These are phyloP conservation scores for Ceratina japonica DNA, from an alignment of 1,140 invertebrate genomes.

Conservation along the genomic window DNA sequence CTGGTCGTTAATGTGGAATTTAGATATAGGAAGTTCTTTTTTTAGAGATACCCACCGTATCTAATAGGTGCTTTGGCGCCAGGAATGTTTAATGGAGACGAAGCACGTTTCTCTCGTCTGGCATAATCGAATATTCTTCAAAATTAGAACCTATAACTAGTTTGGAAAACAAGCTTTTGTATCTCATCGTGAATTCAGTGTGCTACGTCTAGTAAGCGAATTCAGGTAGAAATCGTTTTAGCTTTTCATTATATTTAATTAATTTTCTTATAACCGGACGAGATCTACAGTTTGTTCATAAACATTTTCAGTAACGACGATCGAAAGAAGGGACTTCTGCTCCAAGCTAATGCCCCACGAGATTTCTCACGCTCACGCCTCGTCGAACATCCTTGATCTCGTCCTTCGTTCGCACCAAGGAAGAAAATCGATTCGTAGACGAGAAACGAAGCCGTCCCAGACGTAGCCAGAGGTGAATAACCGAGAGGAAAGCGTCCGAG, in stretches of 20 bases:
- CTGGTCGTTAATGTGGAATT: background rate
- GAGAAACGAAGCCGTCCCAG: constrained; percentile 12
- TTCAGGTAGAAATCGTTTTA: too few relatives aligned
- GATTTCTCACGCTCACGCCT: background rate
- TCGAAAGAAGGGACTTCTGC: too few relatives aligned
- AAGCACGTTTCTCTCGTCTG: too few relatives aligned
- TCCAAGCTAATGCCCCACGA: too few relatives aligned
- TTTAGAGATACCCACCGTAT: background rate
- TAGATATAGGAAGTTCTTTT: constrained; percentile 8
- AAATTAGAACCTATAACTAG: too few relatives aligned
- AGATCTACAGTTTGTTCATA: too few relatives aligned
- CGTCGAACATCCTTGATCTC: background rate
- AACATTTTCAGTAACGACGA: too few relatives aligned
- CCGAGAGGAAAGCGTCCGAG: constrained; percentile 23
- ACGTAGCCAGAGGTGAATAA: constrained; percentile 20
- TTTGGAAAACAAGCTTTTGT: too few relatives aligned
- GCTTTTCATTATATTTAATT: too few relatives aligned
- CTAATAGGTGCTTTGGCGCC: background rate
- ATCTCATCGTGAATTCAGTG: too few relatives aligned
- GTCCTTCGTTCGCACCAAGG: background rate
- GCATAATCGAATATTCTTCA: background rate
- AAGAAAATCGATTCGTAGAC: constrained; percentile 18
- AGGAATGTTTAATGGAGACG: background rate
- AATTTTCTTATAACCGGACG: too few relatives aligned
- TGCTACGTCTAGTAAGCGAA: too few relatives aligned